Percentiles rank a stretch among this genome's conserved stretches.
Conservation (phyloP, 2,113 vertebrate species). For the Athene cunicularia region DNA sequence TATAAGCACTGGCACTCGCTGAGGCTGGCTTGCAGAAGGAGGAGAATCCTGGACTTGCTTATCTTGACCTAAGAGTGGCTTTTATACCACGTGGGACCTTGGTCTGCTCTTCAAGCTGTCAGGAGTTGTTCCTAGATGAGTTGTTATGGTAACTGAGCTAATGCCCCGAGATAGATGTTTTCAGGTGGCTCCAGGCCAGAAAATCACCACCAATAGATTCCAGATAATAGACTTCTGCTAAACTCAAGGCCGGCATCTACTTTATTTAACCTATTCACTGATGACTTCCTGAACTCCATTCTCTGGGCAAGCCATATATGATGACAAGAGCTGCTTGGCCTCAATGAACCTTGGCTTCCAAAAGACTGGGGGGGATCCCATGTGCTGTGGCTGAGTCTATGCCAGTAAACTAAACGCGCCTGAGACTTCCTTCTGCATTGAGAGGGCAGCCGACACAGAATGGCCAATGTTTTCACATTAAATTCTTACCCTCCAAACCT, state of each 20-base stretch:
- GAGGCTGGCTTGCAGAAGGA: neutral
- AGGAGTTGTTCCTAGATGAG: slow-evolving; percentile 14
- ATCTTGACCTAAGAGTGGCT: neutral
- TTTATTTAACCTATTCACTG: slow-evolving; percentile 50
- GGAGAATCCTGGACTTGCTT: neutral
- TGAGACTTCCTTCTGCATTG: neutral
- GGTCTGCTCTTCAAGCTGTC: neutral
- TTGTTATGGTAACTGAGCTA: slow-evolving; percentile 65
- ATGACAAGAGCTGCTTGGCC: neutral
- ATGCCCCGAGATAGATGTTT: slow-evolving; percentile 42
- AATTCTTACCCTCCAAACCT: neutral
- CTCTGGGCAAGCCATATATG: neutral
- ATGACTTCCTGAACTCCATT: slow-evolving; percentile 24
- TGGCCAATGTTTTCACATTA: neutral
- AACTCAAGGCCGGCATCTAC: neutral
- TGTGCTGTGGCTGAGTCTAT: neutral
- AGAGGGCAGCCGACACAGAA: neutral
- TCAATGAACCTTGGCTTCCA: neutral
- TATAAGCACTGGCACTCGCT: neutral
- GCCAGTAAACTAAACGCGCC: neutral
- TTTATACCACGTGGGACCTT: neutral
- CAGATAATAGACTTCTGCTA: slow-evolving; percentile 52
- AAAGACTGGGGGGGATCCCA: neutral
- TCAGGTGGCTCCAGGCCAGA: slow-evolving; percentile 54
- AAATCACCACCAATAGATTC: slow-evolving; percentile 57